A percentile compares a stretch with the other conserved stretches of the same genome.
Conservation (phyloP, 2,113 vertebrate genomes). For the Felis catus region F.catus_Fca126_mat1.0 CM031424.1:88005501-88006000, state of each 20-base stretch:
- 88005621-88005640: not conserved
- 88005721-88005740: too few species aligned
- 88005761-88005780: not conserved
- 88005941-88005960: conserved; percentile 84
- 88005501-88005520: not conserved
- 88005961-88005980: conserved; percentile 92
- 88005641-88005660: not conserved
- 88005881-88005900: rapidly evolving
- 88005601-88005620: not conserved
- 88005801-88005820: not conserved
- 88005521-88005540: not conserved
- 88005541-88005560: not conserved
- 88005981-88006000: conserved; percentile 95
- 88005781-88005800: not conserved
- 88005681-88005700: not conserved
- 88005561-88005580: not conserved
- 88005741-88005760: not conserved
- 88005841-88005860: rapidly evolving
- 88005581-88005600: not conserved
- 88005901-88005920: not conserved
- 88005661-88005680: not conserved
- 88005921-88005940: not conserved
- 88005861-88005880: rapidly evolving
- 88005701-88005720: not conserved
- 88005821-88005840: not conserved